Percentiles rank a stretch among this genome's conserved stretches.
Conservation (phyloP, 1,140 invertebrate species). For the Pentalonia nigronervosa region DNA sequence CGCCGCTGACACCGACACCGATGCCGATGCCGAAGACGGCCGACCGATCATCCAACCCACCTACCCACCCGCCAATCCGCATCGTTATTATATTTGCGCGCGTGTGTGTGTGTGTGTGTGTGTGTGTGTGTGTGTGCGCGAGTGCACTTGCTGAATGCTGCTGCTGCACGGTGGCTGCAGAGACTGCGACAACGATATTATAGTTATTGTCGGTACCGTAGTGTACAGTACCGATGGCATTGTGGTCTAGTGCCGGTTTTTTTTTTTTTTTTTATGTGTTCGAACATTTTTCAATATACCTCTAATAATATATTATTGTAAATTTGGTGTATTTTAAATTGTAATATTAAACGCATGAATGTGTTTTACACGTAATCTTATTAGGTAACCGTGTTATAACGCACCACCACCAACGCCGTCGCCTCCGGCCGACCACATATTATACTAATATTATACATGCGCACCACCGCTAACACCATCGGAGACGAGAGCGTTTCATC, state of each 20-base stretch:
- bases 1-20: not conserved
- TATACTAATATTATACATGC: not conserved
- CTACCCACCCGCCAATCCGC: not conserved
- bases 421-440: not conserved
- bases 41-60: slow-evolving; percentile 18
- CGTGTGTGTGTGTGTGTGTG: not conserved
- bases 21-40: not conserved
- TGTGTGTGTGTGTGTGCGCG: not conserved
- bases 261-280: not conserved
- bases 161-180: not conserved
- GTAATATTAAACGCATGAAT: not conserved
- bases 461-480: not conserved
- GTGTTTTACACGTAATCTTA: not conserved
- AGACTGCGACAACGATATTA: not conserved
- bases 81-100: slow-evolving; percentile 20
- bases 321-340: not conserved
- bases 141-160: slow-evolving; percentile 20
- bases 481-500: not conserved
- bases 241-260: not conserved
- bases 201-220: not conserved
- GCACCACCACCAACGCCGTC: not conserved
- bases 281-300: not conserved
- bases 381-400: not conserved
- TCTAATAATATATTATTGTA: not conserved
- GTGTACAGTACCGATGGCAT: not conserved